Evolutionary conservation across 2,113 vertebrate species (phyloP).

Genomic region (Trematocara nigrifrons): DNA sequence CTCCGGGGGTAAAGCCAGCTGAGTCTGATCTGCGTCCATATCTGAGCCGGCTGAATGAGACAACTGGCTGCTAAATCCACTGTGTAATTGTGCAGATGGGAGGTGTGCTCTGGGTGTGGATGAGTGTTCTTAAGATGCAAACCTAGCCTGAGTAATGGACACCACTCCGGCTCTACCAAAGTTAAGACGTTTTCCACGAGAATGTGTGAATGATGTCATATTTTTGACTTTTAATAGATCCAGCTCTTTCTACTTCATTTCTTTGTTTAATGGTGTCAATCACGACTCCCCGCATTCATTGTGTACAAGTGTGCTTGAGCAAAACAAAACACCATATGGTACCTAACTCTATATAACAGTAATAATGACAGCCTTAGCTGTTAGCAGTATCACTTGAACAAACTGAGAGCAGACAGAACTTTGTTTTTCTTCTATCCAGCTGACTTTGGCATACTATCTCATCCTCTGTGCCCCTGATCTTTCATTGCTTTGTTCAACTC

Average conservation of each 20-base stretch:
- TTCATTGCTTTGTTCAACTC: conserved; percentile 27
- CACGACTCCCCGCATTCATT: neutral
- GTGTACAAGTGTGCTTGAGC: conserved; percentile 3
- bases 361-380: neutral
- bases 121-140: neutral
- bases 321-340: conserved; percentile 52
- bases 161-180: neutral
- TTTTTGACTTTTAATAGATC: conserved; percentile 16
- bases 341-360: neutral
- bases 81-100: conserved; percentile 54
- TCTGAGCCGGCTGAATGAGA: conserved; percentile 22
- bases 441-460: conserved; percentile 16
- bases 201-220: neutral
- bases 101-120: neutral
- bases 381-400: neutral
- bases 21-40: conserved; percentile 47
- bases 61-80: conserved; percentile 46
- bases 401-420: conserved; percentile 2
- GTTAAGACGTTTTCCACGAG: neutral
- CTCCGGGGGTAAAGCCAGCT: conserved; percentile 36
- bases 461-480: conserved; percentile 16
- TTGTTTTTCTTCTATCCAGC: conserved; percentile 11
- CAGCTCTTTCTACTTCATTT: conserved; percentile 25
- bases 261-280: conserved; percentile 27
- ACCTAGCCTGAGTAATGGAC: neutral